Evolutionary conservation across 2,797 vertebrate genomes (phyloP), one percentile per base, ranked within the genome.

Genomic region (Brachymystax lenok): DNA sequence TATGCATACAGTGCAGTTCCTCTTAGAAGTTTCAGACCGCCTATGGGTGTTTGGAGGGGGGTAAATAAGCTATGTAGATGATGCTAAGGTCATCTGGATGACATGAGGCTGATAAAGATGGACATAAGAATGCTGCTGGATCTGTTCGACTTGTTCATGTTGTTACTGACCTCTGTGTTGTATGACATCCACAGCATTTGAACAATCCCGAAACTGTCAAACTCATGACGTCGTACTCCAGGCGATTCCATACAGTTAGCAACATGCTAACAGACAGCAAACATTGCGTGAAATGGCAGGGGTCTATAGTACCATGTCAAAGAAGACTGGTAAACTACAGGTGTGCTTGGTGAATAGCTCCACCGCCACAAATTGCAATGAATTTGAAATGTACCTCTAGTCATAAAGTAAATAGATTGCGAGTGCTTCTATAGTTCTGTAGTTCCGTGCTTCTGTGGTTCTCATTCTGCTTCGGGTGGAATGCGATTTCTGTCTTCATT

Each of bases 321-420:
- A 63, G 24, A 27, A 5, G 59, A 69, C 19, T 74, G 76, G 40
- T 14, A 61, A 76, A 51, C 66, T 77, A 64, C 21, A 75, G 35
- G 64, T 33, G 51, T 67, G 77, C 70, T 61, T 79, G 73, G 71
- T 79, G 64, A 84, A 82, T 79, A 71, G 46, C 51, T 40, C 14
- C n/a, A 64, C 75, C 80, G 59, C 77, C 73, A 83, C 30, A 12
- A 85, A 75, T 83, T 75, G 74, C 74, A 77, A 86, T 81, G 82
- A 80, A 83, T 85, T 89, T 89, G 66, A 85, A 89, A 90, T 80
- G 79, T 83, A 88, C 85, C 82, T 88, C 78, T 75, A 86, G 81
- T 86, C 82, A 85, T 82, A 87, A 84, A 91, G 84, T 91, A 91
- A 92, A 94, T 88, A 89, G 84, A 92, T 88, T 83, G 87, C 80